Percentiles rank a stretch among this genome's conserved stretches.
Evolutionary conservation across 1,140 invertebrate species (phyloP).

Genomic region (Drosophila repletoides): DNA sequence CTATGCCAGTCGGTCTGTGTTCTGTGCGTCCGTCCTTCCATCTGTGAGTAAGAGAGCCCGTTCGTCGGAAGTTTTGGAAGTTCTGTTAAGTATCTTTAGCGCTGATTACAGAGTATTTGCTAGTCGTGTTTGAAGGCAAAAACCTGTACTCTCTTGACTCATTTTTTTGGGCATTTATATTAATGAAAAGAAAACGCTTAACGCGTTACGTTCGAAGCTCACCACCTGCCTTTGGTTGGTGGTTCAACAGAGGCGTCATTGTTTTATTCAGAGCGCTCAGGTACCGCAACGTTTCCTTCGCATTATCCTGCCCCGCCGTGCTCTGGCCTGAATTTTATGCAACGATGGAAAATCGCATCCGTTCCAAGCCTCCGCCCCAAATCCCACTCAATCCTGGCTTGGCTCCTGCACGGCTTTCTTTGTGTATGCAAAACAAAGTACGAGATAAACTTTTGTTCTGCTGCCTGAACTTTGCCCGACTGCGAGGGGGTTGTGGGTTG

Average conservation of each 20-base stretch:
- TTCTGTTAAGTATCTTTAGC: no score
- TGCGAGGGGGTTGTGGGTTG: constrained; percentile 14
- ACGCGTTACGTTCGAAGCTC: constrained; percentile 37
- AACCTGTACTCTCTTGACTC: no score
- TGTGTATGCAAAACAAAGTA: constrained; percentile 73
- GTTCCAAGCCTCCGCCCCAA: neutral
- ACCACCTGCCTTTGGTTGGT: constrained; percentile 1
- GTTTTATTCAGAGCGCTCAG: constrained; percentile 49
- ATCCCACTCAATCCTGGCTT: neutral
- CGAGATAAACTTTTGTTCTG: constrained; percentile 78
- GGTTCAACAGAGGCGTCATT: constrained; percentile 36
- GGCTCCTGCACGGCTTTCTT: constrained; percentile 11
- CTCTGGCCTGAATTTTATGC: constrained; percentile 62
- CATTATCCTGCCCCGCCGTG: constrained; percentile 45
- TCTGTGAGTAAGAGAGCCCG: no score
- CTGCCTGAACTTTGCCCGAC: constrained; percentile 69
- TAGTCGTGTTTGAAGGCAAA: no score
- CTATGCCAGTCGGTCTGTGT: no score
- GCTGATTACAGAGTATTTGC: no score
- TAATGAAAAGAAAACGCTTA: constrained; percentile 74
- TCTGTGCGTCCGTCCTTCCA: no score
- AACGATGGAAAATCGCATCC: constrained; percentile 36
- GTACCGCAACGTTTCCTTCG: constrained; percentile 47
- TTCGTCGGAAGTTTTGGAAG: no score
- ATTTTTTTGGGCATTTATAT: constrained; percentile 68